Evolutionary conservation across 2,797 vertebrate species (phyloP).

Genomic region (Lagorchestes hirsutus): DNA sequence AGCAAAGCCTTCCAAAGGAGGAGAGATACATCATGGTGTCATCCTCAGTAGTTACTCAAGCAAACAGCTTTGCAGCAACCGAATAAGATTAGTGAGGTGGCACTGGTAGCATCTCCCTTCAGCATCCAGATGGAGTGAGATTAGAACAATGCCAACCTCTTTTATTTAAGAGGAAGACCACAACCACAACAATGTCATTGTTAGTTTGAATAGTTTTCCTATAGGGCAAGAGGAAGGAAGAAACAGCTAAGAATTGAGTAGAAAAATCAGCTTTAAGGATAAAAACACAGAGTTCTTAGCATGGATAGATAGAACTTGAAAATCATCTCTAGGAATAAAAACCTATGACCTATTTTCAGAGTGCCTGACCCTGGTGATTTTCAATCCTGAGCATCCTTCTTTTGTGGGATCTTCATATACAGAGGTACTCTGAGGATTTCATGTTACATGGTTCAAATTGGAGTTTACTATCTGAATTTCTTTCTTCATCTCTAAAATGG

Average conservation of each 20-base stretch:
- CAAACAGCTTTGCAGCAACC: slow-evolving; percentile 2
- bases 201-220: background rate
- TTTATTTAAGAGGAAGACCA: background rate
- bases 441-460: background rate
- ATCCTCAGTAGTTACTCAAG: background rate
- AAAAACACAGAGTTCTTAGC: background rate
- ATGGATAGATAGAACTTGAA: background rate
- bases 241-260: background rate
- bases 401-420: background rate
- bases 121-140: background rate
- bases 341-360: background rate
- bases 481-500: background rate
- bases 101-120: background rate
- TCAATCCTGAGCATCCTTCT: background rate
- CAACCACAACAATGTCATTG: background rate
- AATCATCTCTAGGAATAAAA: background rate
- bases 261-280: background rate
- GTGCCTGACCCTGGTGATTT: background rate
- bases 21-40: slow-evolving; percentile 42
- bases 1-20: slow-evolving; percentile 55
- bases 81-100: slow-evolving; percentile 52
- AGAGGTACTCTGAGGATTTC: background rate
- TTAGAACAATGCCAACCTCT: background rate
- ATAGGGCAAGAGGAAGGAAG: background rate
- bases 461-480: background rate